Conservation (phyloP, 2,888 invertebrate species). For the Hemistola chrysoprasaria region DNA sequence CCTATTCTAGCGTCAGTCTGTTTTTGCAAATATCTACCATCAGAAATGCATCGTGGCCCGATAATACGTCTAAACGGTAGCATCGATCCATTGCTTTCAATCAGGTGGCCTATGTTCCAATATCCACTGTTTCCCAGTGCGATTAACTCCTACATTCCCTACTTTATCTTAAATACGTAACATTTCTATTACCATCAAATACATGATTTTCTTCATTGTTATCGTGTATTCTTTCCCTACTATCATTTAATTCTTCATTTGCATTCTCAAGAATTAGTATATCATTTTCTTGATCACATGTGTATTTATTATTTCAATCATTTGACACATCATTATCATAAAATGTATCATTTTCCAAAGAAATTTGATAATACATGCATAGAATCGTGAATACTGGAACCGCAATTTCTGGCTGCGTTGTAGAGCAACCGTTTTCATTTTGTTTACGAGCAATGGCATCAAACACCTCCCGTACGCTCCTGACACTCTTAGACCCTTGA, state of each 20-base stretch:
- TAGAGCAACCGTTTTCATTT: constrained; percentile 21
- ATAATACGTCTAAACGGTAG: constrained; percentile 55
- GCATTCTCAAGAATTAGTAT: too few species aligned
- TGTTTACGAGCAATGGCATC: constrained; percentile 29
- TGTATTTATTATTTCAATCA: too few species aligned
- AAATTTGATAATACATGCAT: constrained; percentile 11
- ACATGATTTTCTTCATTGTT: too few species aligned
- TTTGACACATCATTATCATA: neutral
- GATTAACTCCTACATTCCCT: too few species aligned
- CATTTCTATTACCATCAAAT: too few species aligned
- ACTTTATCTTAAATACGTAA: too few species aligned
- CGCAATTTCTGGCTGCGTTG: constrained; percentile 27
- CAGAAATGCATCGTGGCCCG: constrained; percentile 57
- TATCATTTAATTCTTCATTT: too few species aligned
- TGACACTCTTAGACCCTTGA: constrained; percentile 76
- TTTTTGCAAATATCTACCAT: constrained; percentile 39
- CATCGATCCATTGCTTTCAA: constrained; percentile 65
- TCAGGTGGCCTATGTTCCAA: constrained; percentile 58
- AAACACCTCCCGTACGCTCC: constrained; percentile 73
- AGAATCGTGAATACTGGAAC: constrained; percentile 61
- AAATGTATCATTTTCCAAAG: constrained; percentile 6
- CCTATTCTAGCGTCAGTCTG: too few species aligned
- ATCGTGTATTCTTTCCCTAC: too few species aligned
- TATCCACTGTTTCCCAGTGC: constrained; percentile 56
- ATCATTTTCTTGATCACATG: too few species aligned